These are phyloP conservation scores for Bergia sp. DNA, from an alignment of 92 coral and sea anemone species.

Conservation along the genomic window DNA sequence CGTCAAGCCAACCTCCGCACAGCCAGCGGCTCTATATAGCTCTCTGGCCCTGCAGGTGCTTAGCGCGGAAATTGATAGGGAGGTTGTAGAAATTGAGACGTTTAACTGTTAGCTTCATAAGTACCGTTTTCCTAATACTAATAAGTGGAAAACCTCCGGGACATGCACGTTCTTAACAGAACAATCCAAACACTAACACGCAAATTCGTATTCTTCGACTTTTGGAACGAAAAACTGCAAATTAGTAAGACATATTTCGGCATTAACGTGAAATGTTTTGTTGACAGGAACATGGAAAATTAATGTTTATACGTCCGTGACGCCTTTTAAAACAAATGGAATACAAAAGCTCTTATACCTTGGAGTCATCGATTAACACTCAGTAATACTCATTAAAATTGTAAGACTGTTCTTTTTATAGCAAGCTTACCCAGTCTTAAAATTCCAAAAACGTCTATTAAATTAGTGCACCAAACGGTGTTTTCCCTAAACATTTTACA, in stretches of 20 bases:
- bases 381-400: not conserved
- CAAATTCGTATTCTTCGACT: not conserved
- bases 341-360: not conserved
- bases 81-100: slow-evolving; percentile 6
- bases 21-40: not conserved
- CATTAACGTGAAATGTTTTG: not conserved
- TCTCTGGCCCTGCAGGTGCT: slow-evolving; percentile 24
- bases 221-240: not conserved
- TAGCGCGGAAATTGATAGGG: slow-evolving; percentile 2
- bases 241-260: not conserved
- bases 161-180: not conserved
- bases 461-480: not conserved
- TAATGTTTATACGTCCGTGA: not conserved
- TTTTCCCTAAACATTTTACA: not conserved
- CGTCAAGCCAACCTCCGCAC: not conserved
- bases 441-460: not conserved
- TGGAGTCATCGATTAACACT: not conserved
- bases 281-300: not conserved
- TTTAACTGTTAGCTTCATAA: not conserved
- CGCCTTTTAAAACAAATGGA: not conserved
- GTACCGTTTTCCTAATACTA: not conserved
- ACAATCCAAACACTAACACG: not conserved
- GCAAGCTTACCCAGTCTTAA: not conserved
- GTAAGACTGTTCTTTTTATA: slow-evolving; percentile 6
- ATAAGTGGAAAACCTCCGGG: slow-evolving; percentile 3